Base-by-base conservation (phyloP, 2,888 invertebrate species). In the Diarsia mendica region DNA sequence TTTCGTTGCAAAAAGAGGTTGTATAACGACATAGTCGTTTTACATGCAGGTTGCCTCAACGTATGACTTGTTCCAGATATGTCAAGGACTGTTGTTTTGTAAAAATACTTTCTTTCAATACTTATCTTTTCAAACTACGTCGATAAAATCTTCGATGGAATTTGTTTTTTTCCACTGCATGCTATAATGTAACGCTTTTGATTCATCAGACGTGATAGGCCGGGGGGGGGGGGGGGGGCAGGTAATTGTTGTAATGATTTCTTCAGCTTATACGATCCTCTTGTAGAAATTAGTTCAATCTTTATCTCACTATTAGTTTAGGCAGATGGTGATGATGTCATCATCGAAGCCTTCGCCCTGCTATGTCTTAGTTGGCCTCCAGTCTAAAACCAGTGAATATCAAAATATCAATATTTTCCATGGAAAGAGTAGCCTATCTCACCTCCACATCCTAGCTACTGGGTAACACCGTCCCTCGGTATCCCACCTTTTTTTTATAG, bases 71-170 rank as follows among this genome's bases (percentile, higher is more conserved):
- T 91, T 92, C 93, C 91, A 94, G 94, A 93, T 94, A 90, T 94
- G 94, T 95, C 95, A 95, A 95, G 95, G 95, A 94, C 93, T 88
- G 87, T 87, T 90, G 89, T 92, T 92, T 93, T 90, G 92, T 91
- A 93, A 93, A 93, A 91, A 90, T 89, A 91, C 93, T 93, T 94
- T 93, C 93, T 93, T 94, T 91, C 90, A 88, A 89, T 92, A 89
- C 89, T 87, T 89, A 89, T 89, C 85, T 88, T 85, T 84, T 65
- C 65, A 80, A 88, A 89, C 63, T 79, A 73, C 72, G 73, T 67
- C 55, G 77, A 87, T 86, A 79, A 80, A 80, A 85, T 82, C 75
- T 79, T 20, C 69, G 75, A 75, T 72, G 75, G 65, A 67, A 75
- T 75, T 77, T 39, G 77, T 58, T 78, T 79, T 87, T 87, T 85